A percentile compares a stretch with the other conserved stretches of the same genome.
Evolutionary conservation across 2,113 vertebrate species (phyloP).

Genomic region (Gavialis gangeticus): DNA sequence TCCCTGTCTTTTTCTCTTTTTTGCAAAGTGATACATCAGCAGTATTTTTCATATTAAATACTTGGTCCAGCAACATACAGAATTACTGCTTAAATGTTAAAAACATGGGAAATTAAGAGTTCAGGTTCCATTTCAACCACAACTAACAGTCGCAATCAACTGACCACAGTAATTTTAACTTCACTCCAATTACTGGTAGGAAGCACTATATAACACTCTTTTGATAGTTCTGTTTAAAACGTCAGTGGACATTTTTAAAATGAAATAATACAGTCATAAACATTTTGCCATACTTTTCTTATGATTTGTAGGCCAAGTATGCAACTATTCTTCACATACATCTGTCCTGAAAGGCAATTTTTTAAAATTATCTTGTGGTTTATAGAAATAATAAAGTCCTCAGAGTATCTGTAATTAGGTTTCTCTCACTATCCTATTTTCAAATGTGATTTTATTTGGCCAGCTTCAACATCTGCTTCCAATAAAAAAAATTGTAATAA

Average conservation of each 20-base stretch:
- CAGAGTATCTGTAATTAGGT: background rate
- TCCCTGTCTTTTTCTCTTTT: no score
- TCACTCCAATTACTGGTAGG: background rate
- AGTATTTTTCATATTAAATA: no score
- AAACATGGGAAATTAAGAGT: background rate
- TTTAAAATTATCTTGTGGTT: background rate
- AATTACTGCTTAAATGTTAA: background rate
- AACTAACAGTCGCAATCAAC: background rate
- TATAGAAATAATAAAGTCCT: background rate
- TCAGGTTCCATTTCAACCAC: background rate
- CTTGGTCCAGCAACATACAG: no score
- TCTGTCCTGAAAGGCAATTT: background rate
- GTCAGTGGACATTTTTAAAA: background rate
- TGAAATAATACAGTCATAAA: no score
- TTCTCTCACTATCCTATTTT: background rate
- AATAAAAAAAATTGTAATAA: background rate
- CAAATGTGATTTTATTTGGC: background rate
- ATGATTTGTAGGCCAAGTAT: background rate
- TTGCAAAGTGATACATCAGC: no score
- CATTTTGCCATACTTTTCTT: background rate
- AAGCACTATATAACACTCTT: background rate
- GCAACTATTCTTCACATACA: background rate
- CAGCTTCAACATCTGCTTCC: background rate
- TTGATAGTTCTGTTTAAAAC: background rate
- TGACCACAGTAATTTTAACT: background rate